Evolutionary conservation across 1,140 invertebrate genomes (phyloP).

Genomic region (Drosophila funebris): DNA sequence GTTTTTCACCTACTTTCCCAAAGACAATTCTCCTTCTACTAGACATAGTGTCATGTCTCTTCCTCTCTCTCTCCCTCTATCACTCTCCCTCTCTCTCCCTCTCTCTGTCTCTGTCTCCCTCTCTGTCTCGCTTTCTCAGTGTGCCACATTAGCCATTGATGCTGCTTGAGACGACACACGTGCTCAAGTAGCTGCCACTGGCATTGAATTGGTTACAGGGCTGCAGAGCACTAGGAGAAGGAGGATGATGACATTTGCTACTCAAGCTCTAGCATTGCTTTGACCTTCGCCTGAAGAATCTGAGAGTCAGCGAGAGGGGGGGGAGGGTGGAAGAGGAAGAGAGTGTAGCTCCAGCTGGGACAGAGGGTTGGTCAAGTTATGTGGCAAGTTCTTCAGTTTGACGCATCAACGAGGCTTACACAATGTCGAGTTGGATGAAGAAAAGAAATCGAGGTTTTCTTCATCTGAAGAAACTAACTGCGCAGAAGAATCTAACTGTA

Average conservation of each 20-base stretch:
- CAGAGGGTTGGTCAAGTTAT: neutral
- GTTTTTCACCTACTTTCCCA: conserved; percentile 52
- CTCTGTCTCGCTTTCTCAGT: conserved; percentile 4
- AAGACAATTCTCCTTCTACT: conserved; percentile 4
- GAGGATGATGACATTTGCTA: conserved; percentile 4
- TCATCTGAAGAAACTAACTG: too few relatives aligned
- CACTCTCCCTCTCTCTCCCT: neutral
- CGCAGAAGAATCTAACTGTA: too few relatives aligned
- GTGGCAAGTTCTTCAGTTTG: neutral
- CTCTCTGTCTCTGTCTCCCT: neutral
- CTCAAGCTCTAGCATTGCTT: conserved; percentile 12
- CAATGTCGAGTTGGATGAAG: too few relatives aligned
- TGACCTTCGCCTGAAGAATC: conserved; percentile 24
- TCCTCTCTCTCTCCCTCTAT: neutral
- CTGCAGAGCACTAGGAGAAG: neutral
- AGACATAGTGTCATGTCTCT: too few relatives aligned
- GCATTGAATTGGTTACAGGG: conserved; percentile 27
- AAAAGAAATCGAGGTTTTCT: too few relatives aligned
- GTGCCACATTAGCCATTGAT: conserved; percentile 46
- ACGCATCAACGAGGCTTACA: too few relatives aligned
- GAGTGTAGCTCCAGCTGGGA: neutral
- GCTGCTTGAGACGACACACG: conserved; percentile 71
- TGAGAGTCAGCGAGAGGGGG: neutral
- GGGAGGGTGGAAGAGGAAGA: neutral
- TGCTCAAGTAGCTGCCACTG: conserved; percentile 62